Evolutionary conservation across 2,113 vertebrate genomes (phyloP), one percentile per base, ranked within the genome.

Genomic region (Lophius piscatorius): DNA sequence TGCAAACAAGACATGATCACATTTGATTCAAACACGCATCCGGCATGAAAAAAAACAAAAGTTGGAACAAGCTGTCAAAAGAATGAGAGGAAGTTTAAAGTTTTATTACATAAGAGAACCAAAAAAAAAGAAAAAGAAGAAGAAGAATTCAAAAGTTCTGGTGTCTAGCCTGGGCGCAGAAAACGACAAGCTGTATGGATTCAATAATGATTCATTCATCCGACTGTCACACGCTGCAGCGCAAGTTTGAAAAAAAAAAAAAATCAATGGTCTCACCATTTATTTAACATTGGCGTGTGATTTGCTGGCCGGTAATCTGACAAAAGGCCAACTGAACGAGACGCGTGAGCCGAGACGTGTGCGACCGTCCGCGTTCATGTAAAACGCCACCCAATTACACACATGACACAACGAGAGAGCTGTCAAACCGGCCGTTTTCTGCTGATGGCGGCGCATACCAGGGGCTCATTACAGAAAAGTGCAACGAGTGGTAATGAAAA

Each of bases 381-480:
- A 40, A 57, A 76, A 73, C 61, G 5, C 67, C 47, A 57, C 47
- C 48, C 52, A 70, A 75, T 78, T 61, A 70, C 67, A 58, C 44
- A 51, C 55, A 49, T 29, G 21, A 66, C 71, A 80, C 78, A 85
- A 85, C 74, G 70, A 63, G 55, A 69, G 24, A 70, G 63, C 67
- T 83, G 74, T 85, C 80, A 75, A 54, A 60, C 71, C 14, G 55
- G 74, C 83, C 62, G 44, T 41, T 70, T 81, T 58, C 46, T 82
- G 78, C 63, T 26, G 10, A 66, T 72, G 81, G 81, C 83, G 71
- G 68, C 39, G 70, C 76, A 88, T 88, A 80, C 78, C 81, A 36
- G 50, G n/a, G 64, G 57, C 76, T 81, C 63, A 81, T 89, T 83
- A 77, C 64, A 74, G 42, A 65, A 54, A 68, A 39, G 9, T 31